These are phyloP conservation scores for Todiramphus chloris DNA, from an alignment of 2,113 vertebrate genomes.

Conservation along the genomic window DNA sequence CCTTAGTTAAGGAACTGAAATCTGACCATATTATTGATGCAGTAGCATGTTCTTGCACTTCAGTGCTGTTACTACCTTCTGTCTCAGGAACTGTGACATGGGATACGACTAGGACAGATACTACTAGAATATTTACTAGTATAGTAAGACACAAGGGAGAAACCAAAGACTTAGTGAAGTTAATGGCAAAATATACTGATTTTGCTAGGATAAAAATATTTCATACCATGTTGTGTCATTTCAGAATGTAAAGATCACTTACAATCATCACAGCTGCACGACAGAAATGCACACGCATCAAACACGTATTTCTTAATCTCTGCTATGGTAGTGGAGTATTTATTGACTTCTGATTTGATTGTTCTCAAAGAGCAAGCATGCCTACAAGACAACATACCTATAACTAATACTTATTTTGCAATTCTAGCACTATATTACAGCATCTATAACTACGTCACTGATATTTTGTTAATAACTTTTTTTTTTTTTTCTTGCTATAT, in stretches of 20 bases:
- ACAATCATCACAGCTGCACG: not conserved
- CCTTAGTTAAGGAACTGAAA: not conserved
- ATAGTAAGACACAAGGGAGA: not conserved
- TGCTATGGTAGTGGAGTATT: not conserved
- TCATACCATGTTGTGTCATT: not conserved
- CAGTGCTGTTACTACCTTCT: not conserved
- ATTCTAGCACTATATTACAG: not conserved
- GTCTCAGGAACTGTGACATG: not conserved
- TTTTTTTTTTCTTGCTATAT: not conserved
- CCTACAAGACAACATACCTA: not conserved
- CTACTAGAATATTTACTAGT: not conserved
- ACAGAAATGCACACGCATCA: not conserved
- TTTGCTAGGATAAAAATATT: not conserved
- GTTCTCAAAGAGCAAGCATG: constrained; percentile 26
- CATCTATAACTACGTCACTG: not conserved
- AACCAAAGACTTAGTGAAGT: not conserved
- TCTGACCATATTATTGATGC: not conserved
- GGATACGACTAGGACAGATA: not conserved
- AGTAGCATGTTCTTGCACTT: not conserved
- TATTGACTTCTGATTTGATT: constrained; percentile 41
- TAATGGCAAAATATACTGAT: not conserved
- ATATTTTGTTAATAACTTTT: not conserved
- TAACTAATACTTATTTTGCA: not conserved
- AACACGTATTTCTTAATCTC: not conserved
- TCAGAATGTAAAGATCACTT: not conserved